Evolutionary conservation across 1,140 invertebrate genomes (phyloP), one percentile per base, ranked within the genome.

Genomic region (Drosophila willistoni): DNA sequence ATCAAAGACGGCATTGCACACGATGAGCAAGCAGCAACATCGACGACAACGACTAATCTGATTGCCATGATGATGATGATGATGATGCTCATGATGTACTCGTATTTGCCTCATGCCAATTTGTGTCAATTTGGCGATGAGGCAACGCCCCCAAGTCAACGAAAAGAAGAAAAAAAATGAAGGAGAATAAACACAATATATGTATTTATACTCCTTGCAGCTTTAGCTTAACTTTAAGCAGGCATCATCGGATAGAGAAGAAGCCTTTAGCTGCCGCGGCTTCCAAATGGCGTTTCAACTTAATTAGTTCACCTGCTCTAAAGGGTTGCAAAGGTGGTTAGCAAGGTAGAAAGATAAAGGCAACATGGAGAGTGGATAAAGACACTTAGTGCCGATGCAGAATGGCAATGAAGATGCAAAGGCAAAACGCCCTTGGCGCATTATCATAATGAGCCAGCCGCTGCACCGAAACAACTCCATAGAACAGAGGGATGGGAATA

Each of bases 91-190:
- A 25, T 25, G 44, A 22, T 12, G 44, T 51, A 51, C 44, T 51
- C 44, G 44, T 72, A 68, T 65, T 65, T 70, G 67, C 68, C 82
- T 68, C 64, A 51, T 81, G 75, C 79, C 82, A 86, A 86, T 87
- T 86, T 86, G 79, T 64, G 75, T 79, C 83, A 86, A 79, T 87
- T 85, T 87, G 36, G 44, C 44, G 25, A 36, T 34, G 39, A 36
- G 3, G 25, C 14, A 54, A 44, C 19, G 44, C 25, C n/a, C 47
- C 13, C 44, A 44, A 29, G 44, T 10, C 47, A 29, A 47, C 14
- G 2, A 17, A 47, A 47, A 47, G 9, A 22, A n/a, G n/a, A 51
- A 44, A 7, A 44, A 14, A 44, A 1, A 1, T 4, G 14, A 47
- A 19, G 34, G 34, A 36, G 34, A 47, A 51, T 22, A 51, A 51